Percentiles rank a stretch among this genome's conserved stretches.
phyloP scores from a whole-genome alignment of 1,140 invertebrate genomes.

The Leptinotarsa lineolata region DNA sequence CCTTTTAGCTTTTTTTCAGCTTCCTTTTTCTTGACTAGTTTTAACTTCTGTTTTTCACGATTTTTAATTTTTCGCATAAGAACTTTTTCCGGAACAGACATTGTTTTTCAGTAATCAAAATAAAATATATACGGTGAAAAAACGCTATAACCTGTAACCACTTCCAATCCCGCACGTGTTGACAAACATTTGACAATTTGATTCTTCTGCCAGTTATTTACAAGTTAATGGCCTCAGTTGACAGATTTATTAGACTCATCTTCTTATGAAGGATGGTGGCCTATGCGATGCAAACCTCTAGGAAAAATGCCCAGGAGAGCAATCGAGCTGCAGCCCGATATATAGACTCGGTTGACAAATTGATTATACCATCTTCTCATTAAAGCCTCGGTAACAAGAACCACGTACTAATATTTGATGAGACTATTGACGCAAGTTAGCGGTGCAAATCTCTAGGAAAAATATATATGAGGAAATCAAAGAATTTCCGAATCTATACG shows the following conservation, averaged over 20 bases:
- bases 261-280: not conserved
- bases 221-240: too few species aligned
- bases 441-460: too few species aligned
- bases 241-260: not conserved
- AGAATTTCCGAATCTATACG: too few species aligned
- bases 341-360: too few species aligned
- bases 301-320: too few species aligned
- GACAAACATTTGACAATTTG: not conserved
- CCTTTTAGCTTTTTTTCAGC: slow-evolving; percentile 46
- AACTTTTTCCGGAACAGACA: slow-evolving; percentile 77
- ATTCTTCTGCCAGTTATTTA: not conserved
- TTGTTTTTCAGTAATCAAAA: slow-evolving; percentile 51
- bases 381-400: too few species aligned
- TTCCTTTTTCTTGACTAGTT: slow-evolving; percentile 63
- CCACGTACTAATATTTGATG: too few species aligned
- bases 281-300: not conserved
- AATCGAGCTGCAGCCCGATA: too few species aligned
- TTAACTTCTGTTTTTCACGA: slow-evolving; percentile 72
- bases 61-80: slow-evolving; percentile 79
- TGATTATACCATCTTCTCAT: too few species aligned
- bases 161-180: not conserved
- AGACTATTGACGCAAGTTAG: too few species aligned
- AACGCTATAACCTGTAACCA: not conserved
- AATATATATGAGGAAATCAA: too few species aligned
- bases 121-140: not conserved